phyloP scores from a whole-genome alignment of 2,888 invertebrate species.

The Polymixis flavicincta region DNA sequence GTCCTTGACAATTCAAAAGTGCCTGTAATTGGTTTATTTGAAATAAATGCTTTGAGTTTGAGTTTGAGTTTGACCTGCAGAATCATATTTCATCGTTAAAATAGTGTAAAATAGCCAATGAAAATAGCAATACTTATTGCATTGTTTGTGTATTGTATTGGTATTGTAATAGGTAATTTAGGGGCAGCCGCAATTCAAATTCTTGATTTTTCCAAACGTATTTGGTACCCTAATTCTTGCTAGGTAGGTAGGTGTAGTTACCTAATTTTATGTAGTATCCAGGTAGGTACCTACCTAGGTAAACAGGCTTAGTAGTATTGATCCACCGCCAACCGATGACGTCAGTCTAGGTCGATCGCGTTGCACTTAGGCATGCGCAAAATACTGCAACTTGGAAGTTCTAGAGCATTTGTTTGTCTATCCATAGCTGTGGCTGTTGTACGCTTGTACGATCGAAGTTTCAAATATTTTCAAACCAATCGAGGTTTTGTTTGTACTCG shows the following conservation, averaged over 20 bases:
- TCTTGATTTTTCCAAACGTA: neutral
- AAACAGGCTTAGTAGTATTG: constrained; percentile 26
- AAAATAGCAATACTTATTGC: too few relatives aligned
- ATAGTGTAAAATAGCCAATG: neutral
- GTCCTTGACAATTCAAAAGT: too few relatives aligned
- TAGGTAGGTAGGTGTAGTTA: too few relatives aligned
- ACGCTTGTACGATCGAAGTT: too few relatives aligned
- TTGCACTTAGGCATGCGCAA: neutral
- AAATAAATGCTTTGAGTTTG: too few relatives aligned
- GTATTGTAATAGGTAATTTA: constrained; percentile 1
- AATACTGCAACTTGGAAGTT: constrained; percentile 3
- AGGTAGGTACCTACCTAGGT: neutral
- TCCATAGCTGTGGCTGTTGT: neutral
- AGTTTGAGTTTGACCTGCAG: too few relatives aligned
- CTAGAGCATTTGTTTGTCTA: neutral
- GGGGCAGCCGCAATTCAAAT: neutral
- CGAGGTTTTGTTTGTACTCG: neutral
- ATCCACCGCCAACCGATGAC: constrained; percentile 33
- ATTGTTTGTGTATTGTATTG: neutral
- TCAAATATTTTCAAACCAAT: neutral
- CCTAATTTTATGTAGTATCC: too few relatives aligned
- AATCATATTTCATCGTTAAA: neutral
- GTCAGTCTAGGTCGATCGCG: constrained; percentile 11
- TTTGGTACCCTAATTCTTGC: too few relatives aligned
- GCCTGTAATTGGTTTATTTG: too few relatives aligned